Evolutionary conservation across 2,888 invertebrate species (phyloP), one percentile per base, ranked within the genome.

Genomic region (Caenorhabditis plicata): DNA sequence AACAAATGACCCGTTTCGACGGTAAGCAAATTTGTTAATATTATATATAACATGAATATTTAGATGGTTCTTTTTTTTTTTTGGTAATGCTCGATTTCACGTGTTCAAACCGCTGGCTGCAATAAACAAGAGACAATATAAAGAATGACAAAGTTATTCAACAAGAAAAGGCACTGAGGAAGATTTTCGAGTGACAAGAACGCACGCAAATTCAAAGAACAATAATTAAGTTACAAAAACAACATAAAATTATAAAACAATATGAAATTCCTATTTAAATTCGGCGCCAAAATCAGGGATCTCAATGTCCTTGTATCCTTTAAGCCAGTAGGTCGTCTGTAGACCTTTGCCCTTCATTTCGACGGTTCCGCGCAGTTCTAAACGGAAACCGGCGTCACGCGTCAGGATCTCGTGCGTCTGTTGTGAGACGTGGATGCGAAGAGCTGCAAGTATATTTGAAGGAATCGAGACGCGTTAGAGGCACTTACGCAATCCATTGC

Each of bases 271-370:
- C 20, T 42, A 7, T 3, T 38, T 41, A 48, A 15, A 78, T 45
- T 78, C 76, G n/a, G 71, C 74, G 11, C 78, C 78, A 48, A 78
- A 78, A 54, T 79, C 77, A 23, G 79, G 79, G 41, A 80, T 71
- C 15, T 67, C 63, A 27, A 67, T 45, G 26, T 76, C 74, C 40
- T 75, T 73, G 64, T 80, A 79, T 42, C 77, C 77, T 38, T 75
- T 78, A 22, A 79, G 71, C 79, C 79, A 79, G 52, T 79, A 79
- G 19, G 79, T 79, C 40, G 79, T 80, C 53, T 78, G 79, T 35
- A 66, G 62, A 22, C 74, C 71, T 47, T 80, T 80, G 53, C 80
- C 80, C 54, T 81, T 81, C 79, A 81, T 81, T 63, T 79, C 76
- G 19, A 81, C 74, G 36, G 81, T 71, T 31, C 81, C 81, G 17